These are phyloP conservation scores for Ricordea florida DNA, from an alignment of 92 coral and sea anemone genomes.

Conservation along the genomic window DNA sequence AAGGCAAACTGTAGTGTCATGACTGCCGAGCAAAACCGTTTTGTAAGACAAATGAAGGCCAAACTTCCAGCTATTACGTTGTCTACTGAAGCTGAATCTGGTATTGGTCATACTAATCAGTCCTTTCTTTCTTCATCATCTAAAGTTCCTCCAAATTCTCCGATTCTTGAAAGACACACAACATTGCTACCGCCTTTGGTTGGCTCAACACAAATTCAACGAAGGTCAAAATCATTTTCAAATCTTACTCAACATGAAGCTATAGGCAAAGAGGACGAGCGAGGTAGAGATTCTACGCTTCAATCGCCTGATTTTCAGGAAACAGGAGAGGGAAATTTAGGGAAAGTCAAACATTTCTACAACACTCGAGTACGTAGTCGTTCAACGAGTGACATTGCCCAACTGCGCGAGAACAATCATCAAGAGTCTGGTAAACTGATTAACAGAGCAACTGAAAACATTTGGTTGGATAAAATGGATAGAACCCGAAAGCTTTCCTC, in stretches of 20 bases:
- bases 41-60: slow-evolving; percentile 36
- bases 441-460: neutral
- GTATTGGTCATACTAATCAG: neutral
- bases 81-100: slow-evolving; percentile 3
- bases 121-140: neutral
- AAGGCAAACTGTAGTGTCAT: slow-evolving; percentile 20
- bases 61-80: slow-evolving; percentile 60
- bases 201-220: neutral
- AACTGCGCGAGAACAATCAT: neutral
- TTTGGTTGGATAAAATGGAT: no score
- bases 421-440: neutral
- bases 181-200: neutral
- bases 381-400: neutral
- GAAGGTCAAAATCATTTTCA: slow-evolving; percentile 20
- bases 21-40: slow-evolving; percentile 50
- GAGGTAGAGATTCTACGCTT: neutral
- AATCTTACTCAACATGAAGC: neutral
- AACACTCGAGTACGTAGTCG: no score
- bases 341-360: no score
- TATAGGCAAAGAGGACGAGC: neutral
- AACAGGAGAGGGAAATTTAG: no score
- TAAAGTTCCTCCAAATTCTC: neutral
- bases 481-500: neutral
- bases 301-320: neutral
- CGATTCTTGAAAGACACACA: neutral